Evolutionary conservation across 2,888 invertebrate species (phyloP).

Genomic region (Mimas tiliae): DNA sequence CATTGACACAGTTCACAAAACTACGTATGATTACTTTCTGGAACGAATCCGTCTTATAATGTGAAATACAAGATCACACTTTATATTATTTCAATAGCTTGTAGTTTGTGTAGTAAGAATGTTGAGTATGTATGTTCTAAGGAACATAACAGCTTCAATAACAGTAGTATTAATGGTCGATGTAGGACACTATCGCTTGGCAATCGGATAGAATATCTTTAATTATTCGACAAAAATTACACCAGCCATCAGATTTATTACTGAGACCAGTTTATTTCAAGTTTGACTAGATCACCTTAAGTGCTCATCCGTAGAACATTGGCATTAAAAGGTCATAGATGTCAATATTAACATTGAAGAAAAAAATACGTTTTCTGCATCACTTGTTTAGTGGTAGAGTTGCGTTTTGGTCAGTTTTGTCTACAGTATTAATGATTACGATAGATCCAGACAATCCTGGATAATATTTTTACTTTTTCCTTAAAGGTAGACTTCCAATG

Average conservation of each 20-base stretch:
- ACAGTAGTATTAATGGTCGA: neutral
- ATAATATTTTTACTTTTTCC: too few relatives aligned
- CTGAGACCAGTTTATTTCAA: slow-evolving; percentile 16
- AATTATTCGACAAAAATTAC: neutral
- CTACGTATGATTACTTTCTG: too few relatives aligned
- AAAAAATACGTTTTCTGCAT: neutral
- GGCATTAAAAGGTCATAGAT: neutral
- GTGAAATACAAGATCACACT: too few relatives aligned
- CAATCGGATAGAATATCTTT: neutral
- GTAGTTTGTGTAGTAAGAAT: too few relatives aligned
- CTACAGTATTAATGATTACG: neutral
- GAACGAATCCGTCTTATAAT: too few relatives aligned
- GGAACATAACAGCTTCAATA: neutral
- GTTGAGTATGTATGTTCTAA: neutral
- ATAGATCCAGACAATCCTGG: too few relatives aligned
- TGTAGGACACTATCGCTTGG: neutral
- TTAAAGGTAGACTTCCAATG: too few relatives aligned
- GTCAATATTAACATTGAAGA: neutral
- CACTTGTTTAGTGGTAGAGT: neutral
- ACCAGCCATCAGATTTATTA: slow-evolving; percentile 5
- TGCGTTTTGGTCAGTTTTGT: neutral
- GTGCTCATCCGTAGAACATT: slow-evolving; percentile 9
- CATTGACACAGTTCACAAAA: too few relatives aligned
- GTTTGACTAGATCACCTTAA: slow-evolving; percentile 13
- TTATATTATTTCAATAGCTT: too few relatives aligned